These are phyloP conservation scores for Aepyceros melampus DNA, from an alignment of 2,113 vertebrate species.

Conservation along the genomic window DNA sequence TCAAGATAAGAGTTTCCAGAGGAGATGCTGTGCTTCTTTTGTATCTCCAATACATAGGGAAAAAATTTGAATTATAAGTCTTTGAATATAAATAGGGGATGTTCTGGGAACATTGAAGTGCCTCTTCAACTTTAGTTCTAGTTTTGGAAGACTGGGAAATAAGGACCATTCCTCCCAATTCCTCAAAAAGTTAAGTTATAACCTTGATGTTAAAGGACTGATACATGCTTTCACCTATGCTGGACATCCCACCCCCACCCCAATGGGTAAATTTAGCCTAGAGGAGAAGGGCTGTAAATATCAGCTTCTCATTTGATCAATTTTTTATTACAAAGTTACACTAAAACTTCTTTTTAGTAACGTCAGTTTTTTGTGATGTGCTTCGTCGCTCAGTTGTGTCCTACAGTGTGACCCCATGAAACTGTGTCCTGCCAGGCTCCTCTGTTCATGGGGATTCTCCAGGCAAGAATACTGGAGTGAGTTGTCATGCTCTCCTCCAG, in stretches of 20 bases:
- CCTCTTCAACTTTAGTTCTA: not conserved
- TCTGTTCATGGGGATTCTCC: not conserved
- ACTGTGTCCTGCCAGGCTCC: not conserved
- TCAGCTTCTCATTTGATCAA: not conserved
- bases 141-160: not conserved
- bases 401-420: not conserved
- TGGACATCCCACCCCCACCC: not conserved
- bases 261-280: not conserved
- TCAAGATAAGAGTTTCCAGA: not conserved
- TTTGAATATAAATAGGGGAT: not conserved
- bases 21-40: not conserved
- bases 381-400: not conserved
- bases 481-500: not conserved
- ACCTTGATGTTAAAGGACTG: not conserved
- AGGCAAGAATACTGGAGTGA: not conserved
- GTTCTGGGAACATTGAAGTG: not conserved
- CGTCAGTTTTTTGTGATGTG: not conserved
- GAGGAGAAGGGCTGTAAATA: not conserved
- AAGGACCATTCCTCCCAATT: not conserved
- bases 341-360: not conserved
- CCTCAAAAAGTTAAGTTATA: not conserved
- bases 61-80: not conserved
- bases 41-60: not conserved
- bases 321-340: not conserved
- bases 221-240: not conserved